Percentiles rank a stretch among this genome's conserved stretches.
Conservation (phyloP, 2,888 invertebrate genomes). For the Epistrophella euchroma region DNA sequence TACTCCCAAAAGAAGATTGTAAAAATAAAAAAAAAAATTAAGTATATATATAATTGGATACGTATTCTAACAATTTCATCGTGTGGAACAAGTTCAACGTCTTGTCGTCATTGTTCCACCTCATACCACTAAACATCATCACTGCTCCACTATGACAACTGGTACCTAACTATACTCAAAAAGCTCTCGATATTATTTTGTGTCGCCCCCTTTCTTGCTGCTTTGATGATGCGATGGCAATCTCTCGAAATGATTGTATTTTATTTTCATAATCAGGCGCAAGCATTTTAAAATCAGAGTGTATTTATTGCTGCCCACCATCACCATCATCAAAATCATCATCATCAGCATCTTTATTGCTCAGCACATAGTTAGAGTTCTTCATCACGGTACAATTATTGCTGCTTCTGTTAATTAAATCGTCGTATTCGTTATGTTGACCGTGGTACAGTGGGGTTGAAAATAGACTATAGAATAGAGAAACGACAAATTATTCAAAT, state of each 20-base stretch:
- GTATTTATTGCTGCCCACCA: constrained; percentile 51
- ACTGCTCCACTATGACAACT: not conserved
- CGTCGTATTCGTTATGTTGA: constrained; percentile 31
- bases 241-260: constrained; percentile 30
- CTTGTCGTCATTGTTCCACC: constrained; percentile 37
- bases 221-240: constrained; percentile 25
- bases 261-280: constrained; percentile 63
- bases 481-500: no score
- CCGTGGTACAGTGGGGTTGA: constrained; percentile 9
- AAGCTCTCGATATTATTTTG: constrained; percentile 65
- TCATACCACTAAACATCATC: constrained; percentile 2
- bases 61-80: constrained; percentile 55
- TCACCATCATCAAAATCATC: not conserved
- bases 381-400: constrained; percentile 65
- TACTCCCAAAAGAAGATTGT: constrained; percentile 1
- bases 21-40: not conserved
- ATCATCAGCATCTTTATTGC: not conserved
- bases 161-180: constrained; percentile 15
- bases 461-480: not conserved
- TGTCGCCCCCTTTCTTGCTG: not conserved
- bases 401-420: constrained; percentile 67
- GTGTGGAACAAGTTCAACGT: constrained; percentile 74
- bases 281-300: constrained; percentile 67
- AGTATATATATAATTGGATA: constrained; percentile 47
- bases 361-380: constrained; percentile 37